phyloP scores from a whole-genome alignment of 2,888 invertebrate genomes.

The Eilema depressum region DNA sequence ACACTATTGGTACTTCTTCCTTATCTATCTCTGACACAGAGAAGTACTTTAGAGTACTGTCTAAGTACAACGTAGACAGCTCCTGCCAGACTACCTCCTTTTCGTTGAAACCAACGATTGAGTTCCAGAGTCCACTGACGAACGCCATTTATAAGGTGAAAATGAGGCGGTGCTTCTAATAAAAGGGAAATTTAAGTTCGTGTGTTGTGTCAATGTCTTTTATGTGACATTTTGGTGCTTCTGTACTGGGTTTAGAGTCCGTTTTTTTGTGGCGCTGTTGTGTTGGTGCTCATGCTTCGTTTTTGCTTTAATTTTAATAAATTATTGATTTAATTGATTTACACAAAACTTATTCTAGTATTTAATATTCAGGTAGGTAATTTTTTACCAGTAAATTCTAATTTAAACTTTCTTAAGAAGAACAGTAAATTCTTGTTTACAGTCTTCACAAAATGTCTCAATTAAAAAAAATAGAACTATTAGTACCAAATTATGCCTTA shows the following conservation, averaged over 20 bases:
- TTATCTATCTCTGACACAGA: constrained; percentile 89
- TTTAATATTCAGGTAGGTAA: too few species aligned
- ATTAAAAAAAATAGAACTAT: too few species aligned
- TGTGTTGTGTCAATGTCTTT: constrained; percentile 36
- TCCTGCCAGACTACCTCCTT: constrained; percentile 78
- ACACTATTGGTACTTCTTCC: constrained; percentile 88
- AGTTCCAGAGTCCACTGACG: constrained; percentile 83
- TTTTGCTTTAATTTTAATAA: neutral
- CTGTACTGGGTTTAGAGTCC: constrained; percentile 10
- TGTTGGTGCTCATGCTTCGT: constrained; percentile 24
- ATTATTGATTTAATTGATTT: too few species aligned
- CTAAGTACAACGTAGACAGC: constrained; percentile 82
- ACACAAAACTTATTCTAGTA: too few species aligned
- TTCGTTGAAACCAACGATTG: constrained; percentile 78
- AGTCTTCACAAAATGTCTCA: too few species aligned
- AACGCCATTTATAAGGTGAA: constrained; percentile 79
- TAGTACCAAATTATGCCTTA: too few species aligned
- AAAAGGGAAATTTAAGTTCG: constrained; percentile 40
- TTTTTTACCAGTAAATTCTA: too few species aligned
- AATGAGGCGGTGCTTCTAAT: constrained; percentile 50
- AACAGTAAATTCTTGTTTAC: too few species aligned
- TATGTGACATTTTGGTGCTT: constrained; percentile 34
- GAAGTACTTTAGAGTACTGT: constrained; percentile 88
- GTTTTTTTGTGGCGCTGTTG: constrained; percentile 13
- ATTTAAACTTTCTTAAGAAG: too few species aligned